Evolutionary conservation across 2,113 vertebrate species (phyloP).

Genomic region (Candoia aspera): DNA sequence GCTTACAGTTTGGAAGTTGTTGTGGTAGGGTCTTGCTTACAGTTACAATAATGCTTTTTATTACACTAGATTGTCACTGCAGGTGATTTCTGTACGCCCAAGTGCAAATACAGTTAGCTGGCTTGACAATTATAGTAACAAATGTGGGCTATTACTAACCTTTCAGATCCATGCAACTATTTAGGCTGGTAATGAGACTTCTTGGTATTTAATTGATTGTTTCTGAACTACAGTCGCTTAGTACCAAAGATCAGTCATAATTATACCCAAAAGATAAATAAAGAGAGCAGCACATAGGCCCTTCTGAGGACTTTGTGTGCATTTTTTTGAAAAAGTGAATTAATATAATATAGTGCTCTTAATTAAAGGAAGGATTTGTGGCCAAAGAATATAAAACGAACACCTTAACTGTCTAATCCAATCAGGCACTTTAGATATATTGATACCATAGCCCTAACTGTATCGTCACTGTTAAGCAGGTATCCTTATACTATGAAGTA

Average conservation of each 20-base stretch:
- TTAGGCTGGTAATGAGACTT: not conserved
- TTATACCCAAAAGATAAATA: not conserved
- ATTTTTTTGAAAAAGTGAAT: not conserved
- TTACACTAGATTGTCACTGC: not conserved
- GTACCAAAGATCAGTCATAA: not conserved
- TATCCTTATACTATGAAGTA: not conserved
- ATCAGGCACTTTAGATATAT: not conserved
- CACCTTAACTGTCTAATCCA: not conserved
- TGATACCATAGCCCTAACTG: not conserved
- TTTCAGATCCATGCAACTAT: not conserved
- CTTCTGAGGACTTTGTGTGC: not conserved
- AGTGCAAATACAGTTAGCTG: slow-evolving; percentile 1
- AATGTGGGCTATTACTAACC: slow-evolving; percentile 16
- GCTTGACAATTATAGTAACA: slow-evolving; percentile 12
- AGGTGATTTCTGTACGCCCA: not conserved
- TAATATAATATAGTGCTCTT: not conserved
- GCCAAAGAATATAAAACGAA: not conserved
- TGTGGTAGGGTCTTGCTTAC: not conserved
- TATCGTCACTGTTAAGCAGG: not conserved
- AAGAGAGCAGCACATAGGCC: not conserved
- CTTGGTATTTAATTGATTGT: not conserved
- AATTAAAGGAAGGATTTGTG: not conserved
- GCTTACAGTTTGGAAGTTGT: not conserved
- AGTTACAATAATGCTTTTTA: not conserved
- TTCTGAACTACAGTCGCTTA: not conserved